Base-by-base conservation (phyloP, 2,113 vertebrate species). In the Panthera uncia region DNA sequence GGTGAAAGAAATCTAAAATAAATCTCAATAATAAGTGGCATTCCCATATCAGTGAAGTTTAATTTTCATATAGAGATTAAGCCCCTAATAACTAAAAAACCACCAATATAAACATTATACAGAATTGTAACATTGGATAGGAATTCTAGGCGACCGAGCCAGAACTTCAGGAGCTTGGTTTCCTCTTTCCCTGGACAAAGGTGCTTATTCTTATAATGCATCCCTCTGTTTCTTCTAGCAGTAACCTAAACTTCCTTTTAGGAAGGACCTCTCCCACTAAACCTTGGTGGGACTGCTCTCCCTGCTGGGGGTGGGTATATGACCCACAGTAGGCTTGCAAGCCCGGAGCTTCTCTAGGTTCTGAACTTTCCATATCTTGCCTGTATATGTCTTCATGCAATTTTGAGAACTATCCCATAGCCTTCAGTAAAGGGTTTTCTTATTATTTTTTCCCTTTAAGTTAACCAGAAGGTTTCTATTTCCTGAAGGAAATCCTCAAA, bases 1-100 rank as follows among this genome's bases (percentile, higher is more conserved):
- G 82, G 23, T 55, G 14, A 71, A 89, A 92, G 21, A 82, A 82
- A 38, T 68, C 38, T 76, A 57, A 97, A 96, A 50, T 73, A 94
- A 61, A 61, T 61, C 57, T 63, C 50, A 55, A 38, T 45, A 74
- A 25, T 94, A 41, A 93, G 73, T 45, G 19, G 16, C 38, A 33
- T 73, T 97, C 82, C 16, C 38, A 29, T 31, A 33, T 79, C 52
- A 61, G 8, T 18, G 5, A 52, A 45, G 18, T 76, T 79, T 19
- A 48, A 48, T 74, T 66, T 76, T 89, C 36, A 73, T 73, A 68
- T 3, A 63, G 79, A 92, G 21, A 91, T 88, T 27, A 45, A 89
- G 38, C 1, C 41, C 23, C 29, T 91, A 71, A 48, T 66, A 89
- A 66, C 15, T 38, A 84, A 55, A 91, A 94, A 23, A 61, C 31